Base-by-base conservation (phyloP, 2,888 invertebrate genomes). In the Scaptodrosophila latifasciaeformis region DNA sequence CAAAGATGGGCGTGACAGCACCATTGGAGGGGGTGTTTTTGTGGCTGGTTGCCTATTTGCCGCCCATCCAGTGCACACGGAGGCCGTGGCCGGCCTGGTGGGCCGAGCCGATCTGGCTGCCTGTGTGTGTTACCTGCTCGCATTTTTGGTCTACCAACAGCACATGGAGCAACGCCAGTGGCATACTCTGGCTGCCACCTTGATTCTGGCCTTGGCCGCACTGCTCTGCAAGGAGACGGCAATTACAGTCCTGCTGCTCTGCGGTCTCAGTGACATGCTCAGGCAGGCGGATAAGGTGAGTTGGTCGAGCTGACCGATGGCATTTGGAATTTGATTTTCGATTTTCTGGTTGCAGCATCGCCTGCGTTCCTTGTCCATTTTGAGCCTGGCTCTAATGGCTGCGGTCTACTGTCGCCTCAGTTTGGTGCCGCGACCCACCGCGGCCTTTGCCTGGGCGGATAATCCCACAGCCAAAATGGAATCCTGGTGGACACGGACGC, bases 151-250 rank as follows among this genome's bases (percentile, higher is more conserved):
- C 39, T 97, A 97, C 87, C 91, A 91, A 72, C 91, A 91, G 66
- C 95, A 96, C 84, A 89, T 93, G 67, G 88, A 72, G 59, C 59
- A 81, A 39, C 85, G 86, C 67, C 84, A 87, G 72, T 88, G 88
- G 88, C 67, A 89, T 65, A 91, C 90, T 75, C 87, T 93, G 77
- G 87, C 88, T 47, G 88, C 90, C 62, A 88, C 90, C 69, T 86
- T 90, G 74, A 67, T 90, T 85, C 86, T 92, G 63, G 92, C 94
- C 45, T 88, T 91, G 35, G 91, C 93, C 47, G 94, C 95, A 65
- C 93, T 96, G 88, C 89, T 97, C 70, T 95, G 95, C 88, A 97
- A 97, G 88, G 97, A 97, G 87, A 96, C 96, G 50, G 97, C 96
- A 55, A 91, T 97, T 82, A 96, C 96, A 68, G 95, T 96, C 63